Base-by-base conservation (phyloP, 2,113 vertebrate genomes). In the Euleptes europaea region DNA sequence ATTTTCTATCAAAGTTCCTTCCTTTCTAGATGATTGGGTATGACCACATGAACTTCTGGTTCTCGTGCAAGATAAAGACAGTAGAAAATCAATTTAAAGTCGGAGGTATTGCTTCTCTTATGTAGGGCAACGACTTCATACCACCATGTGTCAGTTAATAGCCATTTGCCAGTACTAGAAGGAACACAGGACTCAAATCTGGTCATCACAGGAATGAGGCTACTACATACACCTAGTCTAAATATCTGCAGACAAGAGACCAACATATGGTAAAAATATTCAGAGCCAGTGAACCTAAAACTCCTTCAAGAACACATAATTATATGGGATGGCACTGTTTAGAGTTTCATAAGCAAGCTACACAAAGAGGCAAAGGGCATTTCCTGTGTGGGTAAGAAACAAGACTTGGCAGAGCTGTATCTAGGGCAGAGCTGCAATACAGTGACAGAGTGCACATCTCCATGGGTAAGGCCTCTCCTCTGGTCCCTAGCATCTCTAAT, bases 1-100 rank as follows among this genome's bases (percentile, higher is more conserved):
- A 15, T 79, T 92, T 81, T 84, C 67, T 33, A 87, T 85, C 67
- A 40, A 28, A 86, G 77, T n/a, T 84, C 82, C 85, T 65, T 83
- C 3, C 40, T 8, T 28, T 81, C 51, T 0, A 0, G 83, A n/a
- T 79, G 42, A 0, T 65, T 12, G 10, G 10, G 54, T 88, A 85
- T 33, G 0, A 0, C 60, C 76, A 33, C 0, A 28, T 47, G 51
- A 84, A 88, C 84, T 85, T 89, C 88, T 82, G 67, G 33, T 82
- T 90, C 86, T 87, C 49, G 40, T 85, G 42, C 84, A 63, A 84
- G 38, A 80, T 21, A 66, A 31, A 70, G 57, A 5, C 77, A 42
- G 23, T 40, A 21, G 54, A 72, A 82, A 69, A 1, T 33, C 88
- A 80, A 86, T 70, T 86, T 11, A 82, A 83, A 83, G 84, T 86